Percentiles rank a stretch among this genome's conserved stretches.
phyloP scores from a whole-genome alignment of 2,797 vertebrate species.

The Pseudochirops cupreus region DNA sequence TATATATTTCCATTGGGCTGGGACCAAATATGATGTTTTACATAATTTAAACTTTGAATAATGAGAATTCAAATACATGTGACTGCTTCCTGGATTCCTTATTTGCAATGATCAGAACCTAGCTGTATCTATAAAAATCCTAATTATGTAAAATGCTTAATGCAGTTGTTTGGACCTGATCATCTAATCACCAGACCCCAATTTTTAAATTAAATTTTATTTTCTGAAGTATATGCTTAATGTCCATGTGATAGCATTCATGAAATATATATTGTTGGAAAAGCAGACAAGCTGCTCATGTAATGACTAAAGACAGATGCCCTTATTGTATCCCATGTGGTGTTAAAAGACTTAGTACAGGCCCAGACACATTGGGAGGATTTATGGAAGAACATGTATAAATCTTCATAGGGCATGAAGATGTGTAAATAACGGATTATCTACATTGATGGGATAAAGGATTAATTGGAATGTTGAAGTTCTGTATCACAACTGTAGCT shows the following conservation, averaged over 20 bases:
- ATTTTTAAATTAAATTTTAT: not conserved
- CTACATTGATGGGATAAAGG: not conserved
- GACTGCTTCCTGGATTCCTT: not conserved
- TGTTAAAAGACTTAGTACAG: not conserved
- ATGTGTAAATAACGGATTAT: not conserved
- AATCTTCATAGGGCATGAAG: not conserved
- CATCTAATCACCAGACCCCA: not conserved
- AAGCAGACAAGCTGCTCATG: not conserved
- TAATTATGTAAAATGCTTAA: not conserved
- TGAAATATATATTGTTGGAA: not conserved
- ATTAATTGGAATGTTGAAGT: not conserved
- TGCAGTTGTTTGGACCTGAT: not conserved
- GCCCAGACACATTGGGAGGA: not conserved
- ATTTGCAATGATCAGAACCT: not conserved
- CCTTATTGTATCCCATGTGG: not conserved
- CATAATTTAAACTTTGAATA: not conserved
- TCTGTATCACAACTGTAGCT: not conserved
- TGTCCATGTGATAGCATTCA: not conserved
- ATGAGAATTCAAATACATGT: not conserved
- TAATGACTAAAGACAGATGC: not conserved
- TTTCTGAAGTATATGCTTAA: not conserved
- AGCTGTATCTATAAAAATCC: not conserved
- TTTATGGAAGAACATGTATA: not conserved
- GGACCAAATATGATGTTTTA: not conserved
- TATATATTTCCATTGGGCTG: not conserved